These are phyloP conservation scores for Chlamydotis undulata DNA, from an alignment of 2,113 vertebrate genomes.

Conservation along the genomic window DNA sequence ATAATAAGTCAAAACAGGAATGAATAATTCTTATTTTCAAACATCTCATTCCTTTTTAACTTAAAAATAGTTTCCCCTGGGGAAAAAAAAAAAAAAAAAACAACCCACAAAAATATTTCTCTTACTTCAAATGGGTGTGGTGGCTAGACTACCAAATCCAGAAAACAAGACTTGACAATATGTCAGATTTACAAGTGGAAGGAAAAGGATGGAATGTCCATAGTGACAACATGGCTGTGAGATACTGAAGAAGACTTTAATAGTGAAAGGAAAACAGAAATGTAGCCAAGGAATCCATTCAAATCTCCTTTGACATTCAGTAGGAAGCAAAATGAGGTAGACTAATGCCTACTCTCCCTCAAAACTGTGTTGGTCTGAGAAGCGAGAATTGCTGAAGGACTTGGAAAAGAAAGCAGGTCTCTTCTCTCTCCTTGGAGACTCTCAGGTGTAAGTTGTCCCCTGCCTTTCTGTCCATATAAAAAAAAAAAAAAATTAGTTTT, in stretches of 20 bases:
- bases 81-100: not conserved
- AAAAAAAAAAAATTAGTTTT: not conserved
- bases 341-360: not conserved
- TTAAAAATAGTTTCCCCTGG: not conserved
- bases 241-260: not conserved
- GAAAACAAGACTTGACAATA: not conserved
- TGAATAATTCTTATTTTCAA: slow-evolving; percentile 15
- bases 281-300: not conserved
- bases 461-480: not conserved
- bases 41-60: not conserved
- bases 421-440: not conserved
- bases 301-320: not conserved
- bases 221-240: not conserved
- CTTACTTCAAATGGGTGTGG: not conserved
- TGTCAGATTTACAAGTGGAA: not conserved
- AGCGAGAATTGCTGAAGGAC: not conserved
- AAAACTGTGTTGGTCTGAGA: not conserved
- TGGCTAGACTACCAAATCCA: not conserved
- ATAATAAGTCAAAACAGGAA: not conserved
- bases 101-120: not conserved
- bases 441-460: not conserved
- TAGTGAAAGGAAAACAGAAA: not conserved
- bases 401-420: not conserved
- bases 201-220: not conserved
- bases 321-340: not conserved